Conservation (phyloP, 2,888 invertebrate species). For the Diploptera punctata region DNA sequence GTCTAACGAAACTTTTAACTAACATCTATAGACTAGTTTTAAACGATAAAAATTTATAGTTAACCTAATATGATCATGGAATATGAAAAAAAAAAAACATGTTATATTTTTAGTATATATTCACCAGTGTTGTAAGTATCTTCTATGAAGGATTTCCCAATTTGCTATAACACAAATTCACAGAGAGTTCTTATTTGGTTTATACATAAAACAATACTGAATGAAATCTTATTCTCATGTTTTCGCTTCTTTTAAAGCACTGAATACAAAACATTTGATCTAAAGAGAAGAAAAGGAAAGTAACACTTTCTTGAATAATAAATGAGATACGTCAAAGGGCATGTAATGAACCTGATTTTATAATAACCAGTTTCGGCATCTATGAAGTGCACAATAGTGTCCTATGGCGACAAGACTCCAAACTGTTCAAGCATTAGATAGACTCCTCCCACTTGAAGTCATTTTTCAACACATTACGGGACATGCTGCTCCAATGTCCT, state of each 20-base stretch:
- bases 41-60: too few relatives aligned
- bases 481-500: too few relatives aligned
- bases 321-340: background rate
- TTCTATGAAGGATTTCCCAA: too few relatives aligned
- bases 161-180: too few relatives aligned
- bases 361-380: background rate
- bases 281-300: conserved; percentile 2
- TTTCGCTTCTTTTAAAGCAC: conserved; percentile 1
- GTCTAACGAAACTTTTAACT: too few relatives aligned
- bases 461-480: background rate
- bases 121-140: too few relatives aligned
- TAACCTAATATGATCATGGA: too few relatives aligned
- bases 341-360: background rate
- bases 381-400: background rate
- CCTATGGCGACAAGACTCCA: background rate
- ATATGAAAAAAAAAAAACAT: too few relatives aligned
- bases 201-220: background rate
- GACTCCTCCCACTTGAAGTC: background rate
- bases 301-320: background rate
- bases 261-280: background rate
- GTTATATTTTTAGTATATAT: too few relatives aligned
- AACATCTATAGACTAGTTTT: too few relatives aligned
- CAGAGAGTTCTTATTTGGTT: background rate
- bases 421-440: background rate
- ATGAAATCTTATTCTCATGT: too few relatives aligned